Evolutionary conservation across 1,140 invertebrate genomes (phyloP), one percentile per base, ranked within the genome.

Genomic region (Scaptomyza hsui): DNA sequence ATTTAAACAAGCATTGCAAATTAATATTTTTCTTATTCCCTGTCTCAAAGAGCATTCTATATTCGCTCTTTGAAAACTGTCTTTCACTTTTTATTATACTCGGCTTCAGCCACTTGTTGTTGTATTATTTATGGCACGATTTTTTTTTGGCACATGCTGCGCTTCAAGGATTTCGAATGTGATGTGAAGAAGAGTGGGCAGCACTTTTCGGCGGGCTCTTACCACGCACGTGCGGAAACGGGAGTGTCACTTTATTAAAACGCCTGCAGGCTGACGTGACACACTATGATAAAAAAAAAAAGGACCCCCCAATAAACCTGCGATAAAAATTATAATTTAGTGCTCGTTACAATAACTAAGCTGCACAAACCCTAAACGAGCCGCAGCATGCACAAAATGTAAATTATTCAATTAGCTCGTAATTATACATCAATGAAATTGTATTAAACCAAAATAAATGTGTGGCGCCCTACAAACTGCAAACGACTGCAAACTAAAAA

Each of bases 51-150:
- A 37, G 53, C 35, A 65, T 59, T 18, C 42, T 18, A 7, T 19
- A 15, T 57, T 65, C 52, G 52, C 5, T 15, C 6, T n/a, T n/a
- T n/a, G n/a, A 45, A n/a, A 16, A 26, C 49, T 21, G 18, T 18
- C 15, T n/a, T 16, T 19, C 13, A 55, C 41, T 24, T 32, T 21
- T 49, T 35, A 35, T 39, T 45, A 21, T 13, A 24, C 10, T 21
- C 5, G 45, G 26, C 44, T 44, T 12, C 26, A 19, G 42, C 39
- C 32, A 42, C 49, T 68, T 72, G 62, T 48, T 65, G 41, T 60
- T 57, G 24, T 67, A 60, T 72, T 72, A 68, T 72, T 56, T 68
- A 68, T 72, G 56, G 35, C 48, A 72, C 24, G 49, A 68, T 61
- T 68, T 56, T 55, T 49, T 48, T 55, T 42, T 52, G 62, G 53